A percentile compares a stretch with the other conserved stretches of the same genome.
Evolutionary conservation across 2,888 invertebrate genomes (phyloP).

Genomic region (Yponomeuta malinellus): DNA sequence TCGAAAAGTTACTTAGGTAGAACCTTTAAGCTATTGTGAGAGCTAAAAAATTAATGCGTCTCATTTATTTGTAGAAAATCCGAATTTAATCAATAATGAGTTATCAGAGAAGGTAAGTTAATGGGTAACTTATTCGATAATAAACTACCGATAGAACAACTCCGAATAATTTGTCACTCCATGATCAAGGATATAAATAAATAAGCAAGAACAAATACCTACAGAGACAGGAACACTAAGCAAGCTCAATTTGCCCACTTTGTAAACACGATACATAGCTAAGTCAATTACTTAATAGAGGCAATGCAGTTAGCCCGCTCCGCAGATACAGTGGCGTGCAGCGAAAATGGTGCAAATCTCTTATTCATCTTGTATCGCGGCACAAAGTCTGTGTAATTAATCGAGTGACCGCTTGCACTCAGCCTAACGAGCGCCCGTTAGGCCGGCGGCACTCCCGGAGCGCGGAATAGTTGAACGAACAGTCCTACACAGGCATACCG

Average conservation of each 20-base stretch:
- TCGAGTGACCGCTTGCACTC: constrained; percentile 43
- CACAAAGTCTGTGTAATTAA: constrained; percentile 36
- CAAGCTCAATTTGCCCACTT: neutral
- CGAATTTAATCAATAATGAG: no score
- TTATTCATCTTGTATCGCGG: constrained; percentile 6
- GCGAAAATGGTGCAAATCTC: constrained; percentile 8
- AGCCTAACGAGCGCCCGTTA: constrained; percentile 33
- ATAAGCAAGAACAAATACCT: neutral
- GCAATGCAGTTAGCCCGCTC: neutral
- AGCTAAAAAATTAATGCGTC: no score
- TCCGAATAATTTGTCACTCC: no score
- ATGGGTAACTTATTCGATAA: no score
- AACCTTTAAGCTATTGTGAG: no score
- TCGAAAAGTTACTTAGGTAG: no score
- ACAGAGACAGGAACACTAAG: neutral
- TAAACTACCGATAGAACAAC: no score
- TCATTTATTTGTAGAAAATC: no score
- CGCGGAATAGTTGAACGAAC: neutral
- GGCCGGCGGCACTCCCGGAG: constrained; percentile 14
- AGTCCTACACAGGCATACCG: no score
- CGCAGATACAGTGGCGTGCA: neutral
- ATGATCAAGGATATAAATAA: no score
- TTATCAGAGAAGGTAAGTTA: no score
- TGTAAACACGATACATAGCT: neutral
- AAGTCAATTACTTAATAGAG: neutral